Evolutionary conservation across 2,113 vertebrate genomes (phyloP).

Genomic region (Pseudolaguvia tuberculata): DNA sequence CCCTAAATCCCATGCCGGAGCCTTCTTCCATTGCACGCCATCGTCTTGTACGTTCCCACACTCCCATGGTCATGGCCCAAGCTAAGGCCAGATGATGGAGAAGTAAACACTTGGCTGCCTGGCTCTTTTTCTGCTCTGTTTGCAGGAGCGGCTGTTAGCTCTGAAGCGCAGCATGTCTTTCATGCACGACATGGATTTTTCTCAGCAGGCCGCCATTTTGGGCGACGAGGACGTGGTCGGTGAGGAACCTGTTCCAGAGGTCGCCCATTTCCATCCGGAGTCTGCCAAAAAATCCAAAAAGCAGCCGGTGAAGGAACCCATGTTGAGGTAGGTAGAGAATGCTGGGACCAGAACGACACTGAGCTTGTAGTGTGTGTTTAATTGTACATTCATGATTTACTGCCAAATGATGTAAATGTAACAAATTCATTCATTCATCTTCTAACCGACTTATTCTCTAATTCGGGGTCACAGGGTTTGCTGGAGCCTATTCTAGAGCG

Average conservation of each 20-base stretch:
- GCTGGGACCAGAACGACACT: too few relatives aligned
- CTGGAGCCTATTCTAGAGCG: too few relatives aligned
- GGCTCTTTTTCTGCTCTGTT: slow-evolving; percentile 79
- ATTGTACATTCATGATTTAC: too few relatives aligned
- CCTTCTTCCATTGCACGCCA: slow-evolving; percentile 21
- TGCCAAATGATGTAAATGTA: too few relatives aligned
- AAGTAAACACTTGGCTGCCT: slow-evolving; percentile 69
- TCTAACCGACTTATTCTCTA: too few relatives aligned
- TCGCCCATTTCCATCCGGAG: slow-evolving; percentile 80
- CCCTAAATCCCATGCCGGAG: neutral
- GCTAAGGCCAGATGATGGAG: slow-evolving; percentile 47
- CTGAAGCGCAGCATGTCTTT: slow-evolving; percentile 99
- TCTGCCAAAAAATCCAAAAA: slow-evolving; percentile 92
- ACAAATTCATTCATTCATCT: too few relatives aligned
- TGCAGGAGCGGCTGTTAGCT: slow-evolving; percentile 93
- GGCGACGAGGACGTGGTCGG: slow-evolving; percentile 83
- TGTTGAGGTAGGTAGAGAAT: slow-evolving; percentile 16
- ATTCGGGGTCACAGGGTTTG: too few relatives aligned
- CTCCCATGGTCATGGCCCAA: slow-evolving; percentile 59
- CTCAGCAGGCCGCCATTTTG: slow-evolving; percentile 96
- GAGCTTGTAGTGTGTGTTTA: too few relatives aligned
- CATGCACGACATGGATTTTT: slow-evolving; percentile 99
- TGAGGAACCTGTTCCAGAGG: slow-evolving; percentile 83
- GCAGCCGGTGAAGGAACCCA: slow-evolving; percentile 80
- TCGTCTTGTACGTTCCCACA: slow-evolving; percentile 4